Conservation (phyloP, 2,113 vertebrate genomes). For the Dicrurus megarhynchus region DNA sequence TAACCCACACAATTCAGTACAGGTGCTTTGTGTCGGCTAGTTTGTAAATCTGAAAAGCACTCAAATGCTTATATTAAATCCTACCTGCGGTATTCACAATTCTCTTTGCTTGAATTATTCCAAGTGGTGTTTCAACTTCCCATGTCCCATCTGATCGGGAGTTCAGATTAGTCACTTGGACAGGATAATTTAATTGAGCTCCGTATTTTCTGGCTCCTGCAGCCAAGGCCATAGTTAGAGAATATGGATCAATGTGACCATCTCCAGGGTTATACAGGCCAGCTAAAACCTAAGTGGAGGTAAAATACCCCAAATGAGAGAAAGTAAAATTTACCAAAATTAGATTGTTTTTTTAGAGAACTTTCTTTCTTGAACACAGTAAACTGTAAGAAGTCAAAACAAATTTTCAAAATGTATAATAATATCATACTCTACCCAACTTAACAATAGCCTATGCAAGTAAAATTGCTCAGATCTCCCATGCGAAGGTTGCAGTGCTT, state of each 20-base stretch:
- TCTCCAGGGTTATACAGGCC: constrained; percentile 94
- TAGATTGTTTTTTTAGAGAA: not conserved
- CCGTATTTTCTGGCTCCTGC: constrained; percentile 94
- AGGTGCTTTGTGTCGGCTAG: not conserved
- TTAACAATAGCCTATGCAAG: not conserved
- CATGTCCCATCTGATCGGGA: constrained; percentile 83
- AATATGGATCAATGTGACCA: constrained; percentile 98
- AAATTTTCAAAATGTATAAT: not conserved
- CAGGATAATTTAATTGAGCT: constrained; percentile 88
- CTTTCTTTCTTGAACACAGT: not conserved
- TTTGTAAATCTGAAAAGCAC: not conserved
- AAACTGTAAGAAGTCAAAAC: not conserved
- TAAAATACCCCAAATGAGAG: constrained; percentile 7
- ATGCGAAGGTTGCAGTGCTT: not conserved
- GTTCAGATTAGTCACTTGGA: constrained; percentile 82
- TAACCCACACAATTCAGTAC: not conserved
- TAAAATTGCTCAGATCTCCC: not conserved
- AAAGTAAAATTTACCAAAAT: not conserved
- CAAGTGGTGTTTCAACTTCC: constrained; percentile 90
- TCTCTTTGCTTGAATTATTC: constrained; percentile 84
- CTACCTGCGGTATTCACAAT: constrained; percentile 91
- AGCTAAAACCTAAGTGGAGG: constrained; percentile 82
- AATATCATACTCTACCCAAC: not conserved
- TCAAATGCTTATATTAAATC: not conserved
- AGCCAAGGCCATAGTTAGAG: constrained; percentile 95